phyloP scores from a whole-genome alignment of 2,888 invertebrate genomes.

The Lithophane ornitopus region DNA sequence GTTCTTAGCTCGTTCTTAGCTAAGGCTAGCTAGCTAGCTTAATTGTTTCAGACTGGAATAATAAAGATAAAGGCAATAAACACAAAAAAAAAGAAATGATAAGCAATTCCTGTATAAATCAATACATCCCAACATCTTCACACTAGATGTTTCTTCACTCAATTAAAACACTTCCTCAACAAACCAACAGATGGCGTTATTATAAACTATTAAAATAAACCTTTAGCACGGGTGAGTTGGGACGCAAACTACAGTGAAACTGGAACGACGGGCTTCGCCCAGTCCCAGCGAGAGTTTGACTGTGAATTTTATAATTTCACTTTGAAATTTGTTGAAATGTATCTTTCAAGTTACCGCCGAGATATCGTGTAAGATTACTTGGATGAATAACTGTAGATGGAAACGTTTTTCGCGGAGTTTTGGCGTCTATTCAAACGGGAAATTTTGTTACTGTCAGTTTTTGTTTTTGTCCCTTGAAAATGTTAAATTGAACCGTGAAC shows the following conservation, averaged over 20 bases:
- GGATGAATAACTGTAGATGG: conserved; percentile 42
- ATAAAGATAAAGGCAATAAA: not conserved
- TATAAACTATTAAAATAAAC: conserved; percentile 27
- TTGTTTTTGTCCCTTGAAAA: not conserved
- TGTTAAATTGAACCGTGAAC: not conserved
- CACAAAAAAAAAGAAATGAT: too few species aligned
- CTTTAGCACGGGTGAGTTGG: conserved; percentile 52
- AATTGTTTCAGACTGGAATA: too few species aligned
- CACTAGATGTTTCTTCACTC: not conserved
- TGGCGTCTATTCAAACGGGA: conserved; percentile 16
- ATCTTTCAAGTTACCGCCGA: conserved; percentile 55
- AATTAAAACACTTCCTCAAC: not conserved
- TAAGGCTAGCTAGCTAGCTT: too few species aligned
- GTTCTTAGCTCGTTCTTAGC: too few species aligned
- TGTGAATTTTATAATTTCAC: conserved; percentile 71
- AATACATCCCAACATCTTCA: not conserved
- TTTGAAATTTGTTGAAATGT: conserved; percentile 70
- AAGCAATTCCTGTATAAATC: not conserved
- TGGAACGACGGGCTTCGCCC: conserved; percentile 40
- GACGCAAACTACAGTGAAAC: conserved; percentile 52
- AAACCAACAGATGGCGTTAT: conserved; percentile 48
- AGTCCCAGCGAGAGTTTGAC: conserved; percentile 56
- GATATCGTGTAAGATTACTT: conserved; percentile 59
- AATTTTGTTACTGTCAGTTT: conserved; percentile 13
- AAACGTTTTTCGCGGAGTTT: conserved; percentile 32